Conservation (phyloP, 1,140 invertebrate species). For the Apis laboriosa region DNA sequence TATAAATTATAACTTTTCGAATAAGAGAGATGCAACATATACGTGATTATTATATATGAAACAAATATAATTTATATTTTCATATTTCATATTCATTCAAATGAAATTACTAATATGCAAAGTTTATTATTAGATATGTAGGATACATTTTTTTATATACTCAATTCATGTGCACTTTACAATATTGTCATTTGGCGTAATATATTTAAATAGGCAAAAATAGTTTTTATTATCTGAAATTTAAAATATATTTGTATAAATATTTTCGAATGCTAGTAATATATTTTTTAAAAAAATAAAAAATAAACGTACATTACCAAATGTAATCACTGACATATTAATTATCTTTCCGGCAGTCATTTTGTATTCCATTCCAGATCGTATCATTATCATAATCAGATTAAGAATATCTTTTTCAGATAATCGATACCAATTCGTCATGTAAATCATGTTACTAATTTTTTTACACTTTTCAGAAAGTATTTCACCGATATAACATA, state of each 20-base stretch:
- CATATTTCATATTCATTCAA: too few relatives aligned
- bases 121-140: too few relatives aligned
- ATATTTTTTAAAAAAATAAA: background rate
- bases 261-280: too few relatives aligned
- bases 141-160: too few relatives aligned
- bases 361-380: constrained; percentile 53
- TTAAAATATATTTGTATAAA: background rate
- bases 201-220: constrained; percentile 50
- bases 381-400: constrained; percentile 63
- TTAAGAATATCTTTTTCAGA: constrained; percentile 42
- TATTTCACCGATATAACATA: constrained; percentile 68
- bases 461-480: constrained; percentile 53
- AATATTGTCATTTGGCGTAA: background rate
- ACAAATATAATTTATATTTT: too few relatives aligned
- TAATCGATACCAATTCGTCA: constrained; percentile 65
- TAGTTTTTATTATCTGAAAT: constrained; percentile 63
- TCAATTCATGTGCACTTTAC: background rate
- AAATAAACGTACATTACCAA: constrained; percentile 59
- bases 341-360: constrained; percentile 67
- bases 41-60: too few relatives aligned
- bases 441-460: constrained; percentile 61
- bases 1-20: too few relatives aligned
- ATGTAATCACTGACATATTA: constrained; percentile 61
- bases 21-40: too few relatives aligned
- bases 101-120: too few relatives aligned